Conservation (phyloP, 2,113 vertebrate species). For the Solenodon paradoxus region DNA sequence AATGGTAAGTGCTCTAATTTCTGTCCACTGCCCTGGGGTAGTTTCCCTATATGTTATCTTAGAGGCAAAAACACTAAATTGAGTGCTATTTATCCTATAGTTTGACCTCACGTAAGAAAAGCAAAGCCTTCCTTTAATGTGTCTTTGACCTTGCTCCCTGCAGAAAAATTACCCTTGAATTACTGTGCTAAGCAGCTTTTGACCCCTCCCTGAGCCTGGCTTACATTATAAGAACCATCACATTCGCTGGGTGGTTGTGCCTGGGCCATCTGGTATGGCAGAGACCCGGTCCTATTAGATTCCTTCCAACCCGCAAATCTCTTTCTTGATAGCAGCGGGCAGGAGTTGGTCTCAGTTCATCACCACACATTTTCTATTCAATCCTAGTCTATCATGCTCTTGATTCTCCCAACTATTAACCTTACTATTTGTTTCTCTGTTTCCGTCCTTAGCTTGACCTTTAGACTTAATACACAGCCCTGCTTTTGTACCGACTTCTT, state of each 20-base stretch:
- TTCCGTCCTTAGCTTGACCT: constrained; percentile 13
- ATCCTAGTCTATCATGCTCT: background rate
- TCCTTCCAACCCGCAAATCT: constrained; percentile 13
- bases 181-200: constrained; percentile 46
- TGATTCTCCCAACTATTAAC: constrained; percentile 1
- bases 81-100: background rate
- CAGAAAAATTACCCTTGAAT: constrained; percentile 49
- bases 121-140: constrained; percentile 16
- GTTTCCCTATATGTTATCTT: background rate
- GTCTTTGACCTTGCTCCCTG: constrained; percentile 49
- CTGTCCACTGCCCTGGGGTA: background rate
- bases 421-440: background rate
- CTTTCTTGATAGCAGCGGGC: constrained; percentile 18
- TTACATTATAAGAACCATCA: constrained; percentile 23
- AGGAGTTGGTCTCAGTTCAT: constrained; percentile 39
- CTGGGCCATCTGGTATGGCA: background rate
- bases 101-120: constrained; percentile 34
- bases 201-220: constrained; percentile 37
- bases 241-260: background rate
- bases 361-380: constrained; percentile 25
- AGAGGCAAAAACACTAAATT: background rate
- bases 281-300: background rate
- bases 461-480: background rate
- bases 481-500: background rate
- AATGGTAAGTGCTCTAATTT: background rate